Percentiles rank a stretch among this genome's conserved stretches.
Evolutionary conservation across 2,797 vertebrate species (phyloP).

Genomic region (Tokudaia tokunoshimensis): DNA sequence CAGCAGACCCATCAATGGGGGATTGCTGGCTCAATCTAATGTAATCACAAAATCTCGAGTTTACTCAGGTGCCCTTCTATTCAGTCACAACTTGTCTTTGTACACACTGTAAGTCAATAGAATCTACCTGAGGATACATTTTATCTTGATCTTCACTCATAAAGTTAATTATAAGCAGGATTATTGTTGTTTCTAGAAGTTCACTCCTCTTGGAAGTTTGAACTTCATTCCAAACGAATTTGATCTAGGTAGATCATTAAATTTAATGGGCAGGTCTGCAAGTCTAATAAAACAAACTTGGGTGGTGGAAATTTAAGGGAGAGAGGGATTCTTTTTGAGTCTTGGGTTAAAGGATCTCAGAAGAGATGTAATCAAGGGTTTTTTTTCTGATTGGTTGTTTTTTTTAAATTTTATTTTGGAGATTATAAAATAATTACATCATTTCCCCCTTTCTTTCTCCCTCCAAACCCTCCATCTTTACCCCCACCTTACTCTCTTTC

Average conservation of each 20-base stretch:
- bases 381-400: background rate
- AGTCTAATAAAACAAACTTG: slow-evolving; percentile 5
- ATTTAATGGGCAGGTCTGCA: slow-evolving; percentile 22
- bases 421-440: background rate
- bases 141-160: background rate
- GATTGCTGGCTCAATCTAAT: background rate
- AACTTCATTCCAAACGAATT: slow-evolving; percentile 60
- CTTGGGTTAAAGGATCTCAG: slow-evolving; percentile 43
- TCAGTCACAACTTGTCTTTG: background rate
- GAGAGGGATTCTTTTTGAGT: slow-evolving; percentile 22
- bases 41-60: background rate
- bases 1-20: background rate
- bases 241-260: slow-evolving; percentile 49
- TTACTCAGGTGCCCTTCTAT: background rate
- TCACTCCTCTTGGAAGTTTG: background rate
- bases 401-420: background rate
- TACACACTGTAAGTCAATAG: background rate
- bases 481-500: background rate
- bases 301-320: slow-evolving; percentile 3
- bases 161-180: background rate
- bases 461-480: background rate
- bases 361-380: background rate
- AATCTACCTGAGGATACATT: background rate
- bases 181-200: slow-evolving; percentile 2
- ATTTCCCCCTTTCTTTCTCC: background rate